Base-by-base conservation (phyloP, 2,113 vertebrate species). In the Cariama cristata region DNA sequence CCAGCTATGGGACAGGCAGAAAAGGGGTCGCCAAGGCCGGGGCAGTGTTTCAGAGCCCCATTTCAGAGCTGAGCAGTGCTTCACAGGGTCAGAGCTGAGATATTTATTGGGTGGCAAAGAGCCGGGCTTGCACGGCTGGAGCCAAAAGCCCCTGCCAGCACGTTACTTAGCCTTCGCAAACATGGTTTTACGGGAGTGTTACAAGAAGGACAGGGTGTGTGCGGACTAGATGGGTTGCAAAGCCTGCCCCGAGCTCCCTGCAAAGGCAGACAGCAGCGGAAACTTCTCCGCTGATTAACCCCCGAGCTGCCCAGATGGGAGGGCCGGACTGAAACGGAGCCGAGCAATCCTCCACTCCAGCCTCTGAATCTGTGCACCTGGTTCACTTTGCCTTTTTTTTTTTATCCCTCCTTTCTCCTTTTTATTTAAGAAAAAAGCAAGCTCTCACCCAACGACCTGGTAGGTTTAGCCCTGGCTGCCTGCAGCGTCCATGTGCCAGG, bases 101-200 rank as follows among this genome's bases (percentile, higher is more conserved):
- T 86, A 94, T 95, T 93, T 91, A 93, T 76, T 76, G 81, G 72
- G 91, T 90, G 88, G 88, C 86, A 56, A 85, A 93, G 71, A 71
- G 35, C 58, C 9, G 11, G 28, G 19, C 59, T 44, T 11, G 53
- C 15, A 4, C 8, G 42, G 82, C 63, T 88, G 79, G 87, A 72
- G 93, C 71, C 79, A 73, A 5, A 27, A 85, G 56, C 76, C 30
- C 59, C 64, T n/a, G 84, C 83, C 88, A 96, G 95, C 60, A 47
- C 9, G 9, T 45, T 38, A 33, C 82, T 88, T 28, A 84, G 77
- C 71, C 76, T 28, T n/a, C 12, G 9, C 47, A 96, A 91, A 88
- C 66, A 60, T 0, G 30, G 69, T 21, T 88, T 85, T 91, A 73
- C 1, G 1, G 81, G 80, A 88, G 88, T 44, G 62, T 58, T 80